Evolutionary conservation across 2,797 vertebrate genomes (phyloP), one percentile per base, ranked within the genome.

Genomic region (Knipowitschia caucasica): DNA sequence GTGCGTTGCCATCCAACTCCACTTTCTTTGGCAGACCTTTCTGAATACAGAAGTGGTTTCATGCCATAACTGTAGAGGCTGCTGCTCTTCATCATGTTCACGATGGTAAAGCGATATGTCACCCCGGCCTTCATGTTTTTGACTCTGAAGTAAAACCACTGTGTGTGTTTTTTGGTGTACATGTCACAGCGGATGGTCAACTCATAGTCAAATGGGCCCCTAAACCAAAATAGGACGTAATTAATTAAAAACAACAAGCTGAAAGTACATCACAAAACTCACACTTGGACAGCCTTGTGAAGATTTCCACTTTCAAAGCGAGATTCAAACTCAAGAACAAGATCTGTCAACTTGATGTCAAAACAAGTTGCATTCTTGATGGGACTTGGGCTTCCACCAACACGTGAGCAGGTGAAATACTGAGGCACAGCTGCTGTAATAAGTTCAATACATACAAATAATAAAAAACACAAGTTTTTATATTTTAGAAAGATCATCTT

Each of bases 131-230:
- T 92, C 62, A 90, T 95, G 81, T 97, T 96, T 69, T 86, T 90
- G 46, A 98, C 84, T n/a, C 90, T 87, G 82, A 99, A 98, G 80
- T 98, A 98, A 78, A 94, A 98, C 96, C 96, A 98, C 78, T 98
- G 96, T 0, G 93, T 96, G 82, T 98, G 92, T 59, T 94, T 97
- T 69, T 66, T 62, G 0, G 94, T 98, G 84, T 96, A 98, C 49
- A 95, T 80, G 82, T 99, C 96, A 0, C 91, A 90, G 26, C 84
- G 80, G 67, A 98, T 86, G 5, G 81, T 93, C 63, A 98, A 91
- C 77, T 96, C 90, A 3, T 98, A 98, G 5, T 93, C 91, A 2
- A 90, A 87, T 18, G 78, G 64, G 1, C 90, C 92, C 42, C 96
- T 98, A 79, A 12, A 54, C 3, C 50, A 31, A 3, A 6, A 35